Percentiles rank a stretch among this genome's conserved stretches.
Conservation (phyloP, 1,140 invertebrate genomes). For the Heliothis subflexa region DNA sequence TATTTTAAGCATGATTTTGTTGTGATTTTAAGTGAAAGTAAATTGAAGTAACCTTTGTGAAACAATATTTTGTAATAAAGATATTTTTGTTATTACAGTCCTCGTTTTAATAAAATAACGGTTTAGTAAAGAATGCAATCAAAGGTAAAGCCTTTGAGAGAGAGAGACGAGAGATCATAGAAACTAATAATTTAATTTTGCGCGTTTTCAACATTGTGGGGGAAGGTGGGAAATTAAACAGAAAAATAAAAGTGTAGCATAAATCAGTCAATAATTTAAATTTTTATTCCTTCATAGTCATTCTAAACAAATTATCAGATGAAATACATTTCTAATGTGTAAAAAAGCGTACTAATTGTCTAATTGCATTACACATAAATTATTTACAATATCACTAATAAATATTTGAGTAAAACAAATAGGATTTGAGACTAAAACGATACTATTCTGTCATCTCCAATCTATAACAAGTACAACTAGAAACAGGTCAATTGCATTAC, state of each 20-base stretch:
- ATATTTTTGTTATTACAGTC: slow-evolving; percentile 68
- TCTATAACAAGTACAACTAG: slow-evolving; percentile 43
- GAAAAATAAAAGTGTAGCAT: slow-evolving; percentile 53
- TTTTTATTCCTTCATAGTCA: slow-evolving; percentile 62
- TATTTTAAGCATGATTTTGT: slow-evolving; percentile 56
- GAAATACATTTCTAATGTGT: slow-evolving; percentile 64
- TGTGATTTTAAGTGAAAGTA: slow-evolving; percentile 66
- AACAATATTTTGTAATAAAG: slow-evolving; percentile 74
- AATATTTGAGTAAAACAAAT: slow-evolving; percentile 48
- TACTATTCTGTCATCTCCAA: slow-evolving; percentile 31
- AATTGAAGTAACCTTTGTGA: slow-evolving; percentile 63
- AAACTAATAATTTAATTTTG: neutral
- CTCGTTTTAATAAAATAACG: neutral
- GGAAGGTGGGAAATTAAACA: neutral
- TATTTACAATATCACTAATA: slow-evolving; percentile 71
- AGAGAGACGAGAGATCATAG: neutral
- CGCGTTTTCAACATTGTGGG: neutral
- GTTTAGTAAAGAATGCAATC: no score
- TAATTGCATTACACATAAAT: slow-evolving; percentile 68
- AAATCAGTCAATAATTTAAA: slow-evolving; percentile 71
- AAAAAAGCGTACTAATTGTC: slow-evolving; percentile 75
- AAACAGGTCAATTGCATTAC: slow-evolving; percentile 33
- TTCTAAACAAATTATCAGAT: slow-evolving; percentile 68
- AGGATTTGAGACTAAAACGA: slow-evolving; percentile 52
- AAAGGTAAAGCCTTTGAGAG: slow-evolving; percentile 19